These are phyloP conservation scores for Mesocentrotus franciscanus DNA, from an alignment of 53 echinoderm and acorn worm species.

Conservation along the genomic window DNA sequence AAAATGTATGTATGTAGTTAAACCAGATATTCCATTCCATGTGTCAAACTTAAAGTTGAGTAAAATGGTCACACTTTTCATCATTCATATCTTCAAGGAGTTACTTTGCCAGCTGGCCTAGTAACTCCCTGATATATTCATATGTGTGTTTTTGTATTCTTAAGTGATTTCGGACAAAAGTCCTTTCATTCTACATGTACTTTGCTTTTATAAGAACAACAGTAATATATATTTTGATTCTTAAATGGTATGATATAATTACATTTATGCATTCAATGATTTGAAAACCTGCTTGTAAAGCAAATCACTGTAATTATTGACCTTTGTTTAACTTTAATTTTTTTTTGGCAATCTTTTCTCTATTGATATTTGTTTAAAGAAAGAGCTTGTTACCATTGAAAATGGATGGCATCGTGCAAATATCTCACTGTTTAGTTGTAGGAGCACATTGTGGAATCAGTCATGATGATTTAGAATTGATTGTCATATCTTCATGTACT, in stretches of 20 bases:
- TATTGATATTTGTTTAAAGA: neutral
- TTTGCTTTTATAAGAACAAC: neutral
- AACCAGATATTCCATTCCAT: neutral
- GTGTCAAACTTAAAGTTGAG: neutral
- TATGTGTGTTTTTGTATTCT: neutral
- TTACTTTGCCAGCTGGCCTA: too few species aligned
- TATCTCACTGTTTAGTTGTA: neutral
- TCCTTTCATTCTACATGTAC: neutral
- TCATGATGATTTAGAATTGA: constrained; percentile 40
- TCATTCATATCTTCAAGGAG: neutral
- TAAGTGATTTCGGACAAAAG: neutral
- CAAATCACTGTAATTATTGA: neutral
- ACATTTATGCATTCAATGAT: neutral
- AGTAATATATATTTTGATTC: neutral
- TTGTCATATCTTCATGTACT: neutral
- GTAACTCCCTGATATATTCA: too few species aligned
- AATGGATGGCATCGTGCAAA: neutral
- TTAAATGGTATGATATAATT: neutral
- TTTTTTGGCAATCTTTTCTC: neutral
- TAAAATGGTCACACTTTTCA: neutral
- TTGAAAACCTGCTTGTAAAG: neutral
- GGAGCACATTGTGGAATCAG: neutral
- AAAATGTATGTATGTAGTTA: neutral
- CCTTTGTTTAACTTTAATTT: neutral
- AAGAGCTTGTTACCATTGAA: neutral